Evolutionary conservation across 2,797 vertebrate species (phyloP).

Genomic region (Lophius americanus): DNA sequence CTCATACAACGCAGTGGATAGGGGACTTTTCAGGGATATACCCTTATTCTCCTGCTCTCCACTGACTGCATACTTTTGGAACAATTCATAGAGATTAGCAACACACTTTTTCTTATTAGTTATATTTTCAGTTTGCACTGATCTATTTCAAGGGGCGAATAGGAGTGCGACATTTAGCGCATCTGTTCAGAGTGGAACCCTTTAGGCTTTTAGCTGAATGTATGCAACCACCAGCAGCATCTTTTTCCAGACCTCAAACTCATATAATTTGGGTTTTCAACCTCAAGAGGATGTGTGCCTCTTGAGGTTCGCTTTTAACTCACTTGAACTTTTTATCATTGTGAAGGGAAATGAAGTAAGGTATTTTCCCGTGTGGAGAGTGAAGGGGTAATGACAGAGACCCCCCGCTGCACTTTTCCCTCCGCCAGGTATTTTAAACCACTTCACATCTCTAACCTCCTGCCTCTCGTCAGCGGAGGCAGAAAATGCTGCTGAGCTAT

Average conservation of each 20-base stretch:
- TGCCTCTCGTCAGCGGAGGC: constrained; percentile 31
- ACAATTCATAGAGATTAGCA: no score
- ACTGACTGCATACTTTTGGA: no score
- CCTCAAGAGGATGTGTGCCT: constrained; percentile 34
- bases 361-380: constrained; percentile 47
- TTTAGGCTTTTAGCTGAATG: constrained; percentile 40
- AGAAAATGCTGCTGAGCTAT: constrained; percentile 40
- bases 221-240: constrained; percentile 40
- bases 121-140: no score
- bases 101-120: no score
- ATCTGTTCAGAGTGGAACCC: constrained; percentile 13
- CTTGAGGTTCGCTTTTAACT: constrained; percentile 62
- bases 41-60: no score
- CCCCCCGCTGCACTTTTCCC: constrained; percentile 53
- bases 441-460: constrained; percentile 56
- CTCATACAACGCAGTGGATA: no score
- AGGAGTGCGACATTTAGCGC: no score
- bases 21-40: no score
- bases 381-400: constrained; percentile 61
- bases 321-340: constrained; percentile 58
- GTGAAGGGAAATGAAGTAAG: constrained; percentile 70
- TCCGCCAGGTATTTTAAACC: constrained; percentile 62
- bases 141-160: no score
- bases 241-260: constrained; percentile 52
- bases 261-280: constrained; percentile 55